Evolutionary conservation across 2,797 vertebrate species (phyloP), one percentile per base, ranked within the genome.

Genomic region (Gymnopithys bicolor): DNA sequence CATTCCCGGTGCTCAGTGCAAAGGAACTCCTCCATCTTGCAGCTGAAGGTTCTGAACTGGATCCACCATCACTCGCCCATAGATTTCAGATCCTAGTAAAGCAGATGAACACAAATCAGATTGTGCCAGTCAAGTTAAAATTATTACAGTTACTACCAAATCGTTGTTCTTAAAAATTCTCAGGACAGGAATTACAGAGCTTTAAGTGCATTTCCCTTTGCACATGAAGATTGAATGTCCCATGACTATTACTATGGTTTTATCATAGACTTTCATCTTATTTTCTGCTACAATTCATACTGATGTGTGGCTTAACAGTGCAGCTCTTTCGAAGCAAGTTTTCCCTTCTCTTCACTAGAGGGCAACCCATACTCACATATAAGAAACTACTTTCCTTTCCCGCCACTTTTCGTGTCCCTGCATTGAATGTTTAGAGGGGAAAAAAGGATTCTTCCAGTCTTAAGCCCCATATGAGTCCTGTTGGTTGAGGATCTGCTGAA

Each of bases 21-120:
- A 49, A 99, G 98, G 95, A 99, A 98, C 52, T 98, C 97, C 93
- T 98, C 98, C 8, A 98, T 98, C 89, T 88, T 98, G 95, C 98
- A 99, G 92, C 96, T 97, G 96, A 99, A 99, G 32, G 98, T 98
- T 99, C 97, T 98, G 98, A 93, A 98, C 98, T 5, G 98, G 98
- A 84, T 98, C 98, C 91, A 98, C 98, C 98, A 98, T 98, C 85
- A 98, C 98, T 19, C 97, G 96, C 6, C 98, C 98, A 13, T 95
- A 98, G 87, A 98, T 98, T 7, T 89, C 96, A 52, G 98, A 98
- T 48, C 98, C 98, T 98, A 37, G 13, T 43, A 77, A 83, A 83
- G 19, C 32, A 53, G 21, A n/a, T 60, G 58, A 74, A 84, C 18
- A 23, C 49, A 7, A n/a, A 52, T 66, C 27, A 43, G 5, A 7